phyloP scores from a whole-genome alignment of 2,797 vertebrate genomes.

The Neomorphus geoffroyi region DNA sequence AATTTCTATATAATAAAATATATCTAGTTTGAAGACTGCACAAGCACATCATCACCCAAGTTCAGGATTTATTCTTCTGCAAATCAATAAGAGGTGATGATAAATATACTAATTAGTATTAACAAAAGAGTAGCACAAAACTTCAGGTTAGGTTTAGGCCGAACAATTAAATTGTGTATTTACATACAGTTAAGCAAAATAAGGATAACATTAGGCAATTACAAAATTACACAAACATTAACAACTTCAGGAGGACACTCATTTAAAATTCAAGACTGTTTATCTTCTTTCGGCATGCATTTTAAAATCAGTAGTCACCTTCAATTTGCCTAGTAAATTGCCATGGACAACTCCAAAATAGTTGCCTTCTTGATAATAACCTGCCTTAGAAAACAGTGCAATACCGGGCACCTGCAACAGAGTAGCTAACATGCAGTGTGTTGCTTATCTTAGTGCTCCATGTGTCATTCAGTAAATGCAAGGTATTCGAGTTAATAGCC shows the following conservation, averaged over 20 bases:
- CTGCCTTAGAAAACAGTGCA: background rate
- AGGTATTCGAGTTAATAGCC: background rate
- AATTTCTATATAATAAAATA: background rate
- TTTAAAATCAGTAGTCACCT: background rate
- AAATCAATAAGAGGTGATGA: background rate
- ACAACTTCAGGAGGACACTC: background rate
- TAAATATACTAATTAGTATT: background rate
- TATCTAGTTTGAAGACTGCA: background rate
- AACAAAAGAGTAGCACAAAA: background rate
- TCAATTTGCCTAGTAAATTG: background rate
- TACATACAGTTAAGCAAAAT: background rate
- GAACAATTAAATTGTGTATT: background rate
- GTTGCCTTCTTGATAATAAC: background rate
- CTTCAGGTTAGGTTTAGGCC: background rate
- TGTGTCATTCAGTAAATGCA: background rate
- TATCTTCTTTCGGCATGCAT: background rate
- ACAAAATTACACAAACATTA: background rate
- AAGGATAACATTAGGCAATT: background rate
- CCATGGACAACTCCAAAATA: background rate
- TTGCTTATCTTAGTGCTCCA: background rate
- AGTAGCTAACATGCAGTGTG: background rate
- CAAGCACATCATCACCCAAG: background rate
- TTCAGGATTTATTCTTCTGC: background rate
- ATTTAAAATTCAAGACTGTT: background rate
- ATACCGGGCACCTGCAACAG: background rate